These are phyloP conservation scores for Hypena proboscidalis DNA, from an alignment of 2,888 invertebrate genomes.

Conservation along the genomic window DNA sequence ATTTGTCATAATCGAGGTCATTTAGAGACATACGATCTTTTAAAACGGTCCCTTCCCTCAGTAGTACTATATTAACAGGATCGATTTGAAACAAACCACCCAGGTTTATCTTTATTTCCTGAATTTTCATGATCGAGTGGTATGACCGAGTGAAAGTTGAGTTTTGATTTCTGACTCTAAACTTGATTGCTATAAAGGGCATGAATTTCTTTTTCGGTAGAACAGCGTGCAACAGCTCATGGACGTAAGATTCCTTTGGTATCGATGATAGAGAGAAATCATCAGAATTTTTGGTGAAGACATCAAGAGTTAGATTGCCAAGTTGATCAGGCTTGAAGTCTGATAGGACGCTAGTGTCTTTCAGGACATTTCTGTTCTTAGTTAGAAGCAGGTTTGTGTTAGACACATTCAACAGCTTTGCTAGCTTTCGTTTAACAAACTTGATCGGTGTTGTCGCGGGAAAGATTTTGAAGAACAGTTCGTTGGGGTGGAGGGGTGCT, in stretches of 20 bases:
- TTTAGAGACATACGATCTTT: slow-evolving; percentile 73
- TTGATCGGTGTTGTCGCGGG: slow-evolving; percentile 74
- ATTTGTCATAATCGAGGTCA: slow-evolving; percentile 78
- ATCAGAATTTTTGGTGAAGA: slow-evolving; percentile 75
- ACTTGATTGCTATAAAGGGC: slow-evolving; percentile 80
- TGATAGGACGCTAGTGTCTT: slow-evolving; percentile 67
- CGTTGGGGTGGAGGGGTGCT: slow-evolving; percentile 68
- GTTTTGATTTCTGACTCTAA: slow-evolving; percentile 71
- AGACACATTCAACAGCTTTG: slow-evolving; percentile 70
- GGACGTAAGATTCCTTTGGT: slow-evolving; percentile 74
- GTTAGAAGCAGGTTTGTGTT: slow-evolving; percentile 71
- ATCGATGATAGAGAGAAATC: slow-evolving; percentile 70
- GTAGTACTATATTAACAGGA: slow-evolving; percentile 76
- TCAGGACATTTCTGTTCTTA: slow-evolving; percentile 74
- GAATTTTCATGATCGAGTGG: slow-evolving; percentile 80
- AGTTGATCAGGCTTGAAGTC: slow-evolving; percentile 70
- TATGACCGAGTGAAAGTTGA: slow-evolving; percentile 81
- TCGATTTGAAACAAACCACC: slow-evolving; percentile 84
- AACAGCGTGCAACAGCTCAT: slow-evolving; percentile 70
- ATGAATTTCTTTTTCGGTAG: slow-evolving; percentile 70
- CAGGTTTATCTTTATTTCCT: slow-evolving; percentile 86
- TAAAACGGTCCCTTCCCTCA: slow-evolving; percentile 72
- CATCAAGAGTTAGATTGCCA: slow-evolving; percentile 73
- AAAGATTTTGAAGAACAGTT: slow-evolving; percentile 76
- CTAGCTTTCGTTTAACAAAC: slow-evolving; percentile 73